phyloP scores from a whole-genome alignment of 2,113 vertebrate species.

The Accipiter cooperii region DNA sequence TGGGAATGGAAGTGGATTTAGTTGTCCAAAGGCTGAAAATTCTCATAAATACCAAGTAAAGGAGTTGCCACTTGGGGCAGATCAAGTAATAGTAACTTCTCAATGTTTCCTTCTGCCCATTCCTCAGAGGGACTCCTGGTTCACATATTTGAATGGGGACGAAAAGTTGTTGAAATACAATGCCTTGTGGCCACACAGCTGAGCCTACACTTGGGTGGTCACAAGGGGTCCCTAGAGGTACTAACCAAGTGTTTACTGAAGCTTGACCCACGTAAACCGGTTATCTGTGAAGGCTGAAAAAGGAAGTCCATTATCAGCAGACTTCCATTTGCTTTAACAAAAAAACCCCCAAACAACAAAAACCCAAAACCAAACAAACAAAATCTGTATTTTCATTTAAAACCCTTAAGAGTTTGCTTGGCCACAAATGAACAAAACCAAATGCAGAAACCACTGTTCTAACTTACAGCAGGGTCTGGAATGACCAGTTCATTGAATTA shows the following conservation, averaged over 20 bases:
- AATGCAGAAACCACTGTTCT: background rate
- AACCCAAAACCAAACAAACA: no score
- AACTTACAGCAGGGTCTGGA: background rate
- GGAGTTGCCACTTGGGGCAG: background rate
- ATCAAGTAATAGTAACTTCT: background rate
- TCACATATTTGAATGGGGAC: background rate
- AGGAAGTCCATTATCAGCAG: background rate
- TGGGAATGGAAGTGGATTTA: background rate
- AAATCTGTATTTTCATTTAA: background rate
- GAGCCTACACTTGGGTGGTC: background rate
- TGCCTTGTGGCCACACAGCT: background rate
- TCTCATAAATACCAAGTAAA: background rate
- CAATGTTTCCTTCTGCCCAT: background rate
- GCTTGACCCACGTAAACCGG: background rate
- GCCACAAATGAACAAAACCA: background rate
- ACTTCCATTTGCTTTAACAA: background rate
- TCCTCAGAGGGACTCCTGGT: background rate
- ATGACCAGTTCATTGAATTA: background rate
- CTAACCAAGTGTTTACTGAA: fast-evolving
- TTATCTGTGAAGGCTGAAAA: background rate
- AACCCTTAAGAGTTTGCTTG: background rate
- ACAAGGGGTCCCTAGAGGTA: background rate
- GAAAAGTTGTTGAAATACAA: background rate
- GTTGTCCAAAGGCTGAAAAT: background rate
- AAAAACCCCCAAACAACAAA: no score